Conservation (phyloP, 2,888 invertebrate species). For the Napeogenes sylphis region DNA sequence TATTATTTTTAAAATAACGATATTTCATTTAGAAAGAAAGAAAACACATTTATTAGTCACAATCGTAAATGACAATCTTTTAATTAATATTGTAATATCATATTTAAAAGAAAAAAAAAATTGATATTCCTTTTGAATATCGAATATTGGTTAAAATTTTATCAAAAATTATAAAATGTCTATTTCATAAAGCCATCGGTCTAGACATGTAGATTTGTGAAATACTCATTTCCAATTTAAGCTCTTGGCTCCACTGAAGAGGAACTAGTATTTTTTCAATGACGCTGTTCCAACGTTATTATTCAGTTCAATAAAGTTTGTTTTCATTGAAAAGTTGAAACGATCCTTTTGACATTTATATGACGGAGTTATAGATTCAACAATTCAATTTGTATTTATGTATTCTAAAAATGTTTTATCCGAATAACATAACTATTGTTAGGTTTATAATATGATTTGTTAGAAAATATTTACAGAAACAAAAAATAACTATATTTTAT, state of each 20-base stretch:
- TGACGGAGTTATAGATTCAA: slow-evolving; percentile 35
- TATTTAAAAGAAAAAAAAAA: neutral
- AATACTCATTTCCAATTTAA: slow-evolving; percentile 19
- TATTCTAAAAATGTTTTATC: slow-evolving; percentile 17
- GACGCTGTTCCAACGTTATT: slow-evolving; percentile 37
- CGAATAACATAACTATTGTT: slow-evolving; percentile 2
- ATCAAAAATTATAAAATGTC: neutral
- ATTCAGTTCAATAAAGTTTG: slow-evolving; percentile 39
- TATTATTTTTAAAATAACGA: neutral
- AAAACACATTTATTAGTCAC: no score
- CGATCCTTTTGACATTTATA: slow-evolving; percentile 38
- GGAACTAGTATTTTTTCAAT: slow-evolving; percentile 34
- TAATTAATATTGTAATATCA: neutral
- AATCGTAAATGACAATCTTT: neutral
- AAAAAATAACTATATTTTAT: no score
- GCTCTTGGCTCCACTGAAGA: slow-evolving; percentile 23
- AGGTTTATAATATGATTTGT: no score
- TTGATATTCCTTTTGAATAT: no score
- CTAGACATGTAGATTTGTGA: slow-evolving; percentile 19
- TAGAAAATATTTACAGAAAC: no score
- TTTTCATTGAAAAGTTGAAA: slow-evolving; percentile 39
- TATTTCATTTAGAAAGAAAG: no score
- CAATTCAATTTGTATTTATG: slow-evolving; percentile 21
- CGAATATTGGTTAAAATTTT: no score
- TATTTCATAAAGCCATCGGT: slow-evolving; percentile 16